Evolutionary conservation across 2,888 invertebrate genomes (phyloP), one percentile per base, ranked within the genome.

Genomic region (Rhagonycha fulva): DNA sequence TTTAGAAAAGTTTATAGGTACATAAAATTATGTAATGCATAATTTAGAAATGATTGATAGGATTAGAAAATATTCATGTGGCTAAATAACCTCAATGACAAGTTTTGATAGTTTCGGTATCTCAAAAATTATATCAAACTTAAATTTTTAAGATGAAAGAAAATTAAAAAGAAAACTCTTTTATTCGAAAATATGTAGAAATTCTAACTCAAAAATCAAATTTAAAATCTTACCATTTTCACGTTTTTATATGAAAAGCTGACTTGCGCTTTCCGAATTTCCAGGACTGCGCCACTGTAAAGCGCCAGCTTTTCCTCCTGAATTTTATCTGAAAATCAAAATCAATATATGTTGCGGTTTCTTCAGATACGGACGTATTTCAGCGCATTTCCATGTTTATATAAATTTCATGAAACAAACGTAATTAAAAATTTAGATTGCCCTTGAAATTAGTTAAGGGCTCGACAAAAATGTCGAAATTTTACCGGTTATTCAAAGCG

Each of bases 301-400:
- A 76, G 74, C 78, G 77, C 62, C 73, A 76, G 76, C 76, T 78
- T 78, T 78, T 78, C 75, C 74, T 76, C 68, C 78, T 76, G 76
- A 81, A 83, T 82, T 84, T 83, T 82, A 82, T 83, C 83, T 81
- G 82, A 85, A 84, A 81, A 82, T 80, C 83, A 81, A 84, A 85
- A 86, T 86, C 86, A 85, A 86, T 86, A 86, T 82, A 82, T 82
- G 82, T 78, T 82, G 82, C 82, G 83, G 81, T 81, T 82, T 82
- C 78, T 77, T 79, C 81, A 81, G 78, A 80, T 82, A 82, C 80
- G 80, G 82, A 81, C 80, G 81, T 80, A 75, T 71, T 67, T 73
- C 71, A 62, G 76, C 77, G 75, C 62, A 70, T 73, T 72, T 62
- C 70, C 67, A 30, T 47, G 63, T 75, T 66, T 68, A 71, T 71